Percentiles rank a stretch among this genome's conserved stretches.
Conservation (phyloP, 2,113 vertebrate genomes). For the Scortum barcoo region DNA sequence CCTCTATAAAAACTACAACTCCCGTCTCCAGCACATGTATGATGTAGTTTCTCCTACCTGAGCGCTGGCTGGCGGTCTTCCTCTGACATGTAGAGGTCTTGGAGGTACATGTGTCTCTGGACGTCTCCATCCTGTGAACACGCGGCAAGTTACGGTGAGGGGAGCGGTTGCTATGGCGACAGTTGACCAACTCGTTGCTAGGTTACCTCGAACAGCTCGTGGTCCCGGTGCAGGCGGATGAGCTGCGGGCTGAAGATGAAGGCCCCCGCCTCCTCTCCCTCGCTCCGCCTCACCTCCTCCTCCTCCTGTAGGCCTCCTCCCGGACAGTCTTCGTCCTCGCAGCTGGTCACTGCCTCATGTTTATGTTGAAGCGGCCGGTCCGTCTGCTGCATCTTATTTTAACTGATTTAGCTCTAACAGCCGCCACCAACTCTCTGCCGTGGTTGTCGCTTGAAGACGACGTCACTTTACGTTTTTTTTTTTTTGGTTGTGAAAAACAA, state of each 20-base stretch:
- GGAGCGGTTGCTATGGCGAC: no score
- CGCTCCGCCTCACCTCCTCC: not conserved
- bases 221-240: conserved; percentile 78
- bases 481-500: not conserved
- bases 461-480: not conserved
- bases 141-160: not conserved
- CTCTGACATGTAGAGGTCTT: conserved; percentile 79
- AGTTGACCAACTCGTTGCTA: not conserved
- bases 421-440: not conserved
- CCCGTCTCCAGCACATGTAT: not conserved
- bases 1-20: not conserved
- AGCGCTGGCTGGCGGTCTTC: conserved; percentile 71
- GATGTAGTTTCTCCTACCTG: conserved; percentile 41
- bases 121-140: conserved; percentile 89
- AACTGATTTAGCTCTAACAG: not conserved
- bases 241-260: conserved; percentile 81
- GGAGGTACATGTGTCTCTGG: conserved; percentile 89
- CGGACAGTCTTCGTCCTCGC: no score
- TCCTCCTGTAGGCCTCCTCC: no score
- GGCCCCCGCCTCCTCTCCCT: conserved; percentile 41
- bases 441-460: conserved; percentile 42
- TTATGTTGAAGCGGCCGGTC: conserved; percentile 25
- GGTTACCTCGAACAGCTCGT: conserved; percentile 87
- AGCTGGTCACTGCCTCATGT: not conserved
- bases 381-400: conserved; percentile 58